Conservation (phyloP, 2,888 invertebrate genomes). For the Sphaerophoria taeniata region DNA sequence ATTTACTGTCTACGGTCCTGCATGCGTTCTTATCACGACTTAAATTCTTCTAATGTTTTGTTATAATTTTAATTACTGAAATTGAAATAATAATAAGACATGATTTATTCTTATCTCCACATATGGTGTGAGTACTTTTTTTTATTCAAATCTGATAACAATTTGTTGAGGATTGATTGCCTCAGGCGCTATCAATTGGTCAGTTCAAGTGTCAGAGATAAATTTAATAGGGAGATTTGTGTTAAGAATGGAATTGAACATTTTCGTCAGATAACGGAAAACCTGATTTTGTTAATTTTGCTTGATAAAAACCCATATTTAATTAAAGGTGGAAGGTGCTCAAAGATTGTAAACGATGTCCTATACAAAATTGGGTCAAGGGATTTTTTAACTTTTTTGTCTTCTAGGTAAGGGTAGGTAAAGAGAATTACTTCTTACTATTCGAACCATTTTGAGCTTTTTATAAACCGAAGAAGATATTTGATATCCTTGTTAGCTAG, state of each 20-base stretch:
- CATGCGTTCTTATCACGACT: no score
- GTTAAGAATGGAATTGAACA: not conserved
- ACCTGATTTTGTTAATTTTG: not conserved
- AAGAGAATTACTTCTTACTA: no score
- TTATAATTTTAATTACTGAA: not conserved
- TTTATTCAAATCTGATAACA: constrained; percentile 1
- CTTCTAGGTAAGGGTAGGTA: no score
- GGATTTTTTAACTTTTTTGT: no score
- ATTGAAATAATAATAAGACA: not conserved
- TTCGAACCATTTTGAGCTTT: no score
- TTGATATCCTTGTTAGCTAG: no score
- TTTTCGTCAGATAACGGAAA: not conserved
- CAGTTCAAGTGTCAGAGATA: constrained; percentile 6
- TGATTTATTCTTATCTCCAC: not conserved
- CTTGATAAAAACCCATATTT: no score
- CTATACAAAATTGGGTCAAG: no score
- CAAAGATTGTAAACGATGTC: no score
- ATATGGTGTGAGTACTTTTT: constrained; percentile 12
- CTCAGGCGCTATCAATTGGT: constrained; percentile 4
- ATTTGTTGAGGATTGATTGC: not conserved
- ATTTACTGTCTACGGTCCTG: no score
- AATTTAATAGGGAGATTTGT: not conserved
- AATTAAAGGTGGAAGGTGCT: not conserved
- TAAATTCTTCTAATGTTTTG: not conserved
- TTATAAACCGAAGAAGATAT: no score